Evolutionary conservation across 1,140 invertebrate species (phyloP).

Genomic region (Onthophagus taurus): DNA sequence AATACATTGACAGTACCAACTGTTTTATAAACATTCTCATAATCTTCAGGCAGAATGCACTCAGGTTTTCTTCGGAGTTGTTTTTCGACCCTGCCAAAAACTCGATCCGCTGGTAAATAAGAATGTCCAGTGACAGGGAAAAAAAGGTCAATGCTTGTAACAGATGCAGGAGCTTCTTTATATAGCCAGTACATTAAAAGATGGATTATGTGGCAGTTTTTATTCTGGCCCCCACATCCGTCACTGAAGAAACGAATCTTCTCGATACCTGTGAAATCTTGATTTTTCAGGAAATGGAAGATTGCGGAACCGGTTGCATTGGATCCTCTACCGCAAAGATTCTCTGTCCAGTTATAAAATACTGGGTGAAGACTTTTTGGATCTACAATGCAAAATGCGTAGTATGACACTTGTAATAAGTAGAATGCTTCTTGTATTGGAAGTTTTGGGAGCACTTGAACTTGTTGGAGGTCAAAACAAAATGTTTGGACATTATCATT

Average conservation of each 20-base stretch:
- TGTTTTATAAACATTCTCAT: slow-evolving; percentile 6
- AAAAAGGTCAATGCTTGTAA: neutral
- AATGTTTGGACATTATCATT: neutral
- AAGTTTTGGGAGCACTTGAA: neutral
- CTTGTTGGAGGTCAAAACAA: slow-evolving; percentile 10
- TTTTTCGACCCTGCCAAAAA: slow-evolving; percentile 29
- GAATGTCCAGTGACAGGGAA: slow-evolving; percentile 27
- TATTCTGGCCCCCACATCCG: neutral
- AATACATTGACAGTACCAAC: slow-evolving; percentile 3
- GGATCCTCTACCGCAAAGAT: neutral
- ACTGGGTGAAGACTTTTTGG: neutral
- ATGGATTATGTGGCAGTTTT: slow-evolving; percentile 4
- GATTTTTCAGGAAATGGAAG: neutral
- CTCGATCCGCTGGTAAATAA: slow-evolving; percentile 27
- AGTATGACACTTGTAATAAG: neutral
- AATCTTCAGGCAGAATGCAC: slow-evolving; percentile 16
- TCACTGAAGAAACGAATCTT: slow-evolving; percentile 4
- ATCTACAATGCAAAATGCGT: neutral
- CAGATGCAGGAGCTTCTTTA: neutral
- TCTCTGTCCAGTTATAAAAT: slow-evolving; percentile 9
- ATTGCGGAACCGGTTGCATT: slow-evolving; percentile 2
- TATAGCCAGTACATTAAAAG: slow-evolving; percentile 3
- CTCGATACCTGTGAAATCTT: neutral
- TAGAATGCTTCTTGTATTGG: slow-evolving; percentile 5
- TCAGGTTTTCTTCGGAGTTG: slow-evolving; percentile 18